Evolutionary conservation across 2,888 invertebrate genomes (phyloP).

Genomic region (Coelogynopora nodosa): DNA sequence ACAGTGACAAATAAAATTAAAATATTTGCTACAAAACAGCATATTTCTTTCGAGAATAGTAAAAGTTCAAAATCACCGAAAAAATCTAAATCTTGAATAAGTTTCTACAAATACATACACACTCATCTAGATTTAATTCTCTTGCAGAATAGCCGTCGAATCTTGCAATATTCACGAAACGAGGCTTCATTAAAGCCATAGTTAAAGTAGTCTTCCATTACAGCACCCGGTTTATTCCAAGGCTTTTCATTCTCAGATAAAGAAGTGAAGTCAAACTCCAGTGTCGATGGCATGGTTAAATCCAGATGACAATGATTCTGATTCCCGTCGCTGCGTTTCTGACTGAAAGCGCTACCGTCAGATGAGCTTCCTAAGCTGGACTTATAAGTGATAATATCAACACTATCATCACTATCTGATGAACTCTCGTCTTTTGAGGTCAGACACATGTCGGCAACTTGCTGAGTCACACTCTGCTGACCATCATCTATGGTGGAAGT

Average conservation of each 20-base stretch:
- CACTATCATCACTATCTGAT: background rate
- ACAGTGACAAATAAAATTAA: too few species aligned
- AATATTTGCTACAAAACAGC: too few species aligned
- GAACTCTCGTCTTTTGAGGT: background rate
- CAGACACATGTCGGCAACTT: background rate
- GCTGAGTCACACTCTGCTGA: background rate
- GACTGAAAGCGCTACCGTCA: background rate
- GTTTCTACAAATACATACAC: too few species aligned
- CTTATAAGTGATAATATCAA: background rate
- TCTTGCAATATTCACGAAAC: background rate
- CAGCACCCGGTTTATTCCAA: constrained; percentile 9
- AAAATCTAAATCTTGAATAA: too few species aligned
- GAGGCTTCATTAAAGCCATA: background rate
- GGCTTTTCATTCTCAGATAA: background rate
- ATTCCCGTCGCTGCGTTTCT: background rate
- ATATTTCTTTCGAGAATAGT: too few species aligned
- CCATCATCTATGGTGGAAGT: background rate
- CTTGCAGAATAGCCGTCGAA: background rate
- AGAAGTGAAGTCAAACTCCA: background rate
- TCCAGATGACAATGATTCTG: background rate
- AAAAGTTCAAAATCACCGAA: too few species aligned
- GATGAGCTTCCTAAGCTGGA: background rate
- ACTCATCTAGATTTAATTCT: too few species aligned
- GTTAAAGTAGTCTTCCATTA: background rate
- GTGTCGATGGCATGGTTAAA: background rate